Evolutionary conservation across 1,140 invertebrate genomes (phyloP).

Genomic region (Argopecten irradians): DNA sequence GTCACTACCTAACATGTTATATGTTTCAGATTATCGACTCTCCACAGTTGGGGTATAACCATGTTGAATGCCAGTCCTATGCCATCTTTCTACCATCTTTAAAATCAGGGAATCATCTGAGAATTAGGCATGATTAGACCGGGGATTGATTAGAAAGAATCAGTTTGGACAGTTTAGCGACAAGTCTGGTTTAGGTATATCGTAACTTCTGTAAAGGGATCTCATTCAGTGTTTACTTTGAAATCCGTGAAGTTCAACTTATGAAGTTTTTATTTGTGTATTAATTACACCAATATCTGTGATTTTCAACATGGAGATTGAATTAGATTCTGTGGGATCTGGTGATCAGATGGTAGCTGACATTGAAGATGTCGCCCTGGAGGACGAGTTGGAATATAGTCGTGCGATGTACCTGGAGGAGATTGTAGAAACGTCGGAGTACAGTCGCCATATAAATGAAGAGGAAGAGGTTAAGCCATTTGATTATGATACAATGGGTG

Average conservation of each 20-base stretch:
- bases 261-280: too few relatives aligned
- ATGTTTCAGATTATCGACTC: not conserved
- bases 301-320: not conserved
- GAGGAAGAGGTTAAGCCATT: not conserved
- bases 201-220: too few relatives aligned
- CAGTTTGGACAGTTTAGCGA: too few relatives aligned
- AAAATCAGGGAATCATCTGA: too few relatives aligned
- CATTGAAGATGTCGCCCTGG: not conserved
- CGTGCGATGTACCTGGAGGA: not conserved
- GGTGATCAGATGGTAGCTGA: not conserved
- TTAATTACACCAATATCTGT: too few relatives aligned
- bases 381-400: not conserved
- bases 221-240: too few relatives aligned
- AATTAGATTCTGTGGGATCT: not conserved
- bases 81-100: too few relatives aligned
- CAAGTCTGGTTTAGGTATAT: too few relatives aligned
- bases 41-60: not conserved
- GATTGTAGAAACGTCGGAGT: not conserved
- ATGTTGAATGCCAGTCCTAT: too few relatives aligned
- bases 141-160: too few relatives aligned
- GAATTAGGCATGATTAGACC: too few relatives aligned
- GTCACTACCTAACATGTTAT: not conserved
- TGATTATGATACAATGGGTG: slow-evolving; percentile 3
- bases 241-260: too few relatives aligned
- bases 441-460: not conserved